Conservation (phyloP, 2,888 invertebrate genomes). For the Autographa pulchrina region DNA sequence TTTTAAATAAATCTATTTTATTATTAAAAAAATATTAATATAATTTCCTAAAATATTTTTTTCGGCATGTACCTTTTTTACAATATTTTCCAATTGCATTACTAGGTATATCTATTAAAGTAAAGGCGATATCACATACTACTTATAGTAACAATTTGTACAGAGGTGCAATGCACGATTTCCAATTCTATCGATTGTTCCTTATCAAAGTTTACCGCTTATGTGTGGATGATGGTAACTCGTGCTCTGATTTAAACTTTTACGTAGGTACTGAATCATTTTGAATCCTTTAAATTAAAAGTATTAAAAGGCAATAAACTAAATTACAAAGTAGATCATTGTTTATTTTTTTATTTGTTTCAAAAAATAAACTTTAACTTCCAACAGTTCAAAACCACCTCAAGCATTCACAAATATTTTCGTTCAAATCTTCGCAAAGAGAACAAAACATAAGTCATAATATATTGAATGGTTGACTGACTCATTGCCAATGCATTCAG, state of each 20-base stretch:
- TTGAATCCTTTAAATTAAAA: neutral
- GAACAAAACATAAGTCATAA: slow-evolving; percentile 43
- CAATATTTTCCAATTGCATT: too few species aligned
- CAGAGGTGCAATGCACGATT: slow-evolving; percentile 11
- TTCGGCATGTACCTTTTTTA: too few species aligned
- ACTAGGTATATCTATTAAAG: too few species aligned
- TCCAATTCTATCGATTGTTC: slow-evolving; percentile 40
- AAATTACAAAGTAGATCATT: too few species aligned
- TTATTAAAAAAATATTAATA: neutral
- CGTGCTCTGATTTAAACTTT: slow-evolving; percentile 40
- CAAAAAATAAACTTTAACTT: neutral
- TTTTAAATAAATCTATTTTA: neutral
- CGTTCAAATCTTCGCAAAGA: slow-evolving; percentile 15
- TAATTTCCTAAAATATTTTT: too few species aligned
- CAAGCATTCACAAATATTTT: neutral
- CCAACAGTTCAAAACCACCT: neutral
- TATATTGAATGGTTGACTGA: slow-evolving; percentile 78
- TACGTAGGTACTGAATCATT: neutral
- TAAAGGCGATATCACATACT: too few species aligned
- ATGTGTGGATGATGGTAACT: slow-evolving; percentile 22
- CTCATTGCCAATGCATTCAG: slow-evolving; percentile 87
- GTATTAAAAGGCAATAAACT: too few species aligned
- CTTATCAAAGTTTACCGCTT: slow-evolving; percentile 53
- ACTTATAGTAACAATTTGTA: neutral
- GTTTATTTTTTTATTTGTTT: neutral